Evolutionary conservation across 2,797 vertebrate genomes (phyloP).

Genomic region (Betta splendens): DNA sequence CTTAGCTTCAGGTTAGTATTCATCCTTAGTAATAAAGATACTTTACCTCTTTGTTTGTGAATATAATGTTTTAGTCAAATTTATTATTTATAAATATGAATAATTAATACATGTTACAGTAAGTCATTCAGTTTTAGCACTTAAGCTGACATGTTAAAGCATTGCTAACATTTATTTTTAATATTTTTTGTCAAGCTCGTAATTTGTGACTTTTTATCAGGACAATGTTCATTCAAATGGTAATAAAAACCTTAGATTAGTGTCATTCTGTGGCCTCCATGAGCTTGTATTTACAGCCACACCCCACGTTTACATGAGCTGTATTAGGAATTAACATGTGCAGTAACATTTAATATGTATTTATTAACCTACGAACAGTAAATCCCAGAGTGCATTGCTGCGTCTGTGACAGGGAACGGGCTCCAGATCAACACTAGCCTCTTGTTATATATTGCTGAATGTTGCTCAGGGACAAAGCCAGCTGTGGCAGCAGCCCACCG

Average conservation of each 20-base stretch:
- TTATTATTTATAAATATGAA: neutral
- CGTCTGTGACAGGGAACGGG: neutral
- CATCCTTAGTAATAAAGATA: neutral
- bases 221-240: neutral
- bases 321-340: neutral
- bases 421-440: slow-evolving; percentile 8
- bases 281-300: neutral
- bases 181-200: too few relatives aligned
- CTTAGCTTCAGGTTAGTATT: neutral
- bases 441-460: neutral
- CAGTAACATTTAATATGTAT: neutral
- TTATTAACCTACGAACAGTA: slow-evolving; percentile 17
- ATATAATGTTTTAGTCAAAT: neutral
- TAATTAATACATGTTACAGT: too few relatives aligned
- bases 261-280: neutral
- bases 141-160: neutral
- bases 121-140: too few relatives aligned
- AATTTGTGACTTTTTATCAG: too few relatives aligned
- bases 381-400: slow-evolving; percentile 5
- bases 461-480: slow-evolving; percentile 28
- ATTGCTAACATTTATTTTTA: neutral
- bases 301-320: neutral
- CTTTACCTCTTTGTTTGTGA: neutral
- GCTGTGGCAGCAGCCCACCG: slow-evolving; percentile 41
- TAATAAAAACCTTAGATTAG: too few relatives aligned